phyloP scores from a whole-genome alignment of 2,888 invertebrate genomes.

The Thyatira batis region DNA sequence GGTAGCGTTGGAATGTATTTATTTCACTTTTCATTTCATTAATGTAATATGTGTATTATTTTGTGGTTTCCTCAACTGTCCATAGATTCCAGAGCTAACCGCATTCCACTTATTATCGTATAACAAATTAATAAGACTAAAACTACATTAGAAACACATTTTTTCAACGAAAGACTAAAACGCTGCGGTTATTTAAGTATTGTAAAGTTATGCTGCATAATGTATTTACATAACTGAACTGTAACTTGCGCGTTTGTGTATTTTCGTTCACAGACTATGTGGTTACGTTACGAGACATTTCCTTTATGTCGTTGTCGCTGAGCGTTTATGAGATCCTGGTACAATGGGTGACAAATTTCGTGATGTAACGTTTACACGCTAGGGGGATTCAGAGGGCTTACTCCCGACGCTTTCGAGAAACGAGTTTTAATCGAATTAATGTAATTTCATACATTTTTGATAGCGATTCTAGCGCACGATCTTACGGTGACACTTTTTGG shows the following conservation, averaged over 20 bases:
- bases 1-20: too few relatives aligned
- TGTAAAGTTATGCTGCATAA: neutral
- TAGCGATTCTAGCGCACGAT: too few relatives aligned
- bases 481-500: too few relatives aligned
- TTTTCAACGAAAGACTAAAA: neutral
- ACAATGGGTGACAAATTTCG: constrained; percentile 57
- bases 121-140: neutral
- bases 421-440: too few relatives aligned
- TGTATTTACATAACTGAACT: neutral
- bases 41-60: too few relatives aligned
- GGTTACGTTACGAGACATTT: neutral
- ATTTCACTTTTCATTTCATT: too few relatives aligned
- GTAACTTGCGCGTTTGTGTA: neutral
- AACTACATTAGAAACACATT: neutral
- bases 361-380: constrained; percentile 20
- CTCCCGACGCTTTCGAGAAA: too few relatives aligned
- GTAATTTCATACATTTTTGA: too few relatives aligned
- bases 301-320: constrained; percentile 12
- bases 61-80: constrained; percentile 22
- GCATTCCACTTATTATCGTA: neutral
- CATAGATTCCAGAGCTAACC: constrained; percentile 7
- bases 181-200: neutral
- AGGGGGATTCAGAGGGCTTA: too few relatives aligned
- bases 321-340: constrained; percentile 53
- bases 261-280: neutral